Evolutionary conservation across 2,113 vertebrate species (phyloP), one percentile per base, ranked within the genome.

Genomic region (Rhizomys pruinosus): DNA sequence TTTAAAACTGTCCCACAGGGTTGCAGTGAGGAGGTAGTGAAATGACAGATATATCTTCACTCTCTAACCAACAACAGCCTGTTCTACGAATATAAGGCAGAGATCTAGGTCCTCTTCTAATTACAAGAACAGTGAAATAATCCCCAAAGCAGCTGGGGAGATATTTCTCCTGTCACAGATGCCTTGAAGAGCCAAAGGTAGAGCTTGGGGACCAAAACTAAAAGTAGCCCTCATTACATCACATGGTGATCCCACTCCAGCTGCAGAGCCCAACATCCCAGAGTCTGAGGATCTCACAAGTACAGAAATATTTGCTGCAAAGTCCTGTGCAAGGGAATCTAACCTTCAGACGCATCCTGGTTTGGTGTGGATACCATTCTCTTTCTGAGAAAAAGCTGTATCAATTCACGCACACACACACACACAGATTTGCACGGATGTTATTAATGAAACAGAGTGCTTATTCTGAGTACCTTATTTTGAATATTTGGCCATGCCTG

Each of bases 361-460:
- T 16, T 68, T 37, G 37, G 4, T 23, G 19, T 23, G n/a, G 84
- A 76, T 42, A 15, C 3, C 4, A 12, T 68, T 82, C 32, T 77
- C 63, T 86, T 11, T 16, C 74, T 80, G 44, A 81, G 25, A 63
- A 37, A 85, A 37, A 76, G 42, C 37, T 90, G 29, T 37, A 66
- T n/a, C 52, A 69, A 39, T 66, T 63, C 3, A 27, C n/a, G 91
- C 12, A 16, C 37, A 42, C 6, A 39, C 57, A 27, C n/a, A 39
- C 13, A 19, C 74, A 77, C 29, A 76, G 42, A 76, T 42, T 29
- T 42, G 47, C 73, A 76, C 42, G 52, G 25, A 76, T 27, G 6
- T 7, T 52, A 52, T 79, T 79, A 72, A 61, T 63, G 77, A 79
- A 73, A 85, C 37, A 79, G 78, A 96, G 86, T 76, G 72, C 92